These are phyloP conservation scores for Seira ritae DNA, from an alignment of 2,888 invertebrate genomes.

Conservation along the genomic window DNA sequence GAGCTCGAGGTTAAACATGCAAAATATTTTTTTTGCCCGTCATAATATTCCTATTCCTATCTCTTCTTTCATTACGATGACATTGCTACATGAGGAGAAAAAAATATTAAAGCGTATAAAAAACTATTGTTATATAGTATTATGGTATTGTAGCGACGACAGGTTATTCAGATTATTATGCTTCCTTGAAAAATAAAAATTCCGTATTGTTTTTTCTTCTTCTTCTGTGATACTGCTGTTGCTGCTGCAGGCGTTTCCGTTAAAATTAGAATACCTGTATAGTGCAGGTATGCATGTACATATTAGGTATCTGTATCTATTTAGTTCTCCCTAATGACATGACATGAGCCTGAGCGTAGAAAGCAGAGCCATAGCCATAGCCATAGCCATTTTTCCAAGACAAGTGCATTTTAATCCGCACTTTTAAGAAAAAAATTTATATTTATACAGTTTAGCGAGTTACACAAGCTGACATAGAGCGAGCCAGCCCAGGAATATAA, in stretches of 20 bases:
- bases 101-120: too few species aligned
- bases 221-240: too few species aligned
- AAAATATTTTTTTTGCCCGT: background rate
- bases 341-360: too few species aligned
- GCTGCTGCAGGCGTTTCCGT: constrained; percentile 64
- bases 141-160: constrained; percentile 5
- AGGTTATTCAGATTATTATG: constrained; percentile 34
- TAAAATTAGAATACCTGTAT: constrained; percentile 41
- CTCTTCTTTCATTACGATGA: background rate
- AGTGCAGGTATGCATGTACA: too few species aligned
- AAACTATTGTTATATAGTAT: background rate
- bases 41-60: background rate
- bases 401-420: too few species aligned
- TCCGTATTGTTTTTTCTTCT: constrained; percentile 57
- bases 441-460: too few species aligned
- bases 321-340: background rate
- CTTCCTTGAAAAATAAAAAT: constrained; percentile 58
- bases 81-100: too few species aligned
- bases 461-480: too few species aligned
- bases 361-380: too few species aligned
- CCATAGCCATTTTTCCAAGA: too few species aligned
- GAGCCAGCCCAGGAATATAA: too few species aligned
- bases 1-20: background rate
- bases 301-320: constrained; percentile 35
- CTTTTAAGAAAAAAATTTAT: too few species aligned